These are phyloP conservation scores for Atlantisia rogersi DNA, from an alignment of 2,113 vertebrate genomes.

Conservation along the genomic window DNA sequence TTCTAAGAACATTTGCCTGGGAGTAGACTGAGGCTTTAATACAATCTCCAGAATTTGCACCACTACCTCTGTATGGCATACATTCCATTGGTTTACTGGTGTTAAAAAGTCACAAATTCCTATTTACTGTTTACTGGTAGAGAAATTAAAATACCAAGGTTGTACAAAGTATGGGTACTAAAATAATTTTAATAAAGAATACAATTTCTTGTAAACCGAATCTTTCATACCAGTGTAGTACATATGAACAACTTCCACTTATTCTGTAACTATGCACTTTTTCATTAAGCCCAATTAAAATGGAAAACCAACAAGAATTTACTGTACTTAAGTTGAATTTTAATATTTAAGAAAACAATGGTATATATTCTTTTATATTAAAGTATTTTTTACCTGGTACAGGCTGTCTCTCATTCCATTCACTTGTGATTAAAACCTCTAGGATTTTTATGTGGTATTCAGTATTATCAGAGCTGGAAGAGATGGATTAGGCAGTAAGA, in stretches of 20 bases:
- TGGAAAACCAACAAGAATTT: neutral
- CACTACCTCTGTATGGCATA: neutral
- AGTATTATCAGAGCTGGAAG: conserved; percentile 86
- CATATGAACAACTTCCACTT: neutral
- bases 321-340: neutral
- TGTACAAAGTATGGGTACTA: neutral
- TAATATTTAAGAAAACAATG: neutral
- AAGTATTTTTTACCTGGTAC: conserved; percentile 87
- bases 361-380: neutral
- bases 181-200: neutral
- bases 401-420: conserved; percentile 88
- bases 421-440: conserved; percentile 91
- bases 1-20: neutral
- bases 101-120: neutral
- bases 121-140: neutral
- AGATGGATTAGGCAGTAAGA: conserved; percentile 7
- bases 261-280: neutral
- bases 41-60: neutral
- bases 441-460: conserved; percentile 89
- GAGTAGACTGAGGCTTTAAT: neutral
- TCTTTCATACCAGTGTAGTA: neutral
- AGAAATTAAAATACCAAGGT: neutral
- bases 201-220: neutral
- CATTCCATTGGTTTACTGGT: neutral
- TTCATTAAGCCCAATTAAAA: neutral